A percentile compares a stretch with the other conserved stretches of the same genome.
phyloP scores from a whole-genome alignment of 2,888 invertebrate genomes.

The Dermolepida albohirtum region DNA sequence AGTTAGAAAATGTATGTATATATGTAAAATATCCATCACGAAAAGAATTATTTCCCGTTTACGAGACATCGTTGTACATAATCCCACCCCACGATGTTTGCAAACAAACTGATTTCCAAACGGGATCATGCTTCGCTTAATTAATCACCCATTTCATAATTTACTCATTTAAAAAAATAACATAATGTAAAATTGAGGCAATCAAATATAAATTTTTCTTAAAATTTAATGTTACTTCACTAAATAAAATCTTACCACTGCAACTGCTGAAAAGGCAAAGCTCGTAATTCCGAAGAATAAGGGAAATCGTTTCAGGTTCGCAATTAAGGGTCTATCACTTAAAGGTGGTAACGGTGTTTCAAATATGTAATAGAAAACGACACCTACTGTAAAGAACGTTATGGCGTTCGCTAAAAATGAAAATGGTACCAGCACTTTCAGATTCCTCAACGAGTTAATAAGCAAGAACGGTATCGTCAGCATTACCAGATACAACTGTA shows the following conservation, averaged over 20 bases:
- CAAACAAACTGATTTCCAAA: too few species aligned
- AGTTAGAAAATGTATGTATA: too few species aligned
- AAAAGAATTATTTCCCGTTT: too few species aligned
- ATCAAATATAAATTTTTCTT: too few species aligned
- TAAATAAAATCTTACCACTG: conserved; percentile 14
- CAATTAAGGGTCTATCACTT: conserved; percentile 2
- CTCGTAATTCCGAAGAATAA: conserved; percentile 27
- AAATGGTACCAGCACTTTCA: conserved; percentile 31
- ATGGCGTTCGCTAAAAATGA: conserved; percentile 22
- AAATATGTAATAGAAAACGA: conserved; percentile 29
- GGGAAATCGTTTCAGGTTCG: conserved; percentile 2
- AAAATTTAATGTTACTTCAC: not conserved
- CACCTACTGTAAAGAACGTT: conserved; percentile 11
- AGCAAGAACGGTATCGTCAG: conserved; percentile 18
- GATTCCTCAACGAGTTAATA: conserved; percentile 22
- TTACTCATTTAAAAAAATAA: too few species aligned
- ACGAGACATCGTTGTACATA: too few species aligned
- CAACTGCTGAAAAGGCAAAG: conserved; percentile 28
- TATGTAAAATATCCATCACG: too few species aligned
- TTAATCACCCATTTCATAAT: too few species aligned
- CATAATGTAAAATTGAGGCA: too few species aligned
- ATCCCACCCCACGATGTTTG: too few species aligned
- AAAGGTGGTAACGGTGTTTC: conserved; percentile 6
- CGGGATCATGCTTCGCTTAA: too few species aligned
- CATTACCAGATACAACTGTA: conserved; percentile 18